phyloP scores from a whole-genome alignment of 2,888 invertebrate species.

The Chorisops tibialis region DNA sequence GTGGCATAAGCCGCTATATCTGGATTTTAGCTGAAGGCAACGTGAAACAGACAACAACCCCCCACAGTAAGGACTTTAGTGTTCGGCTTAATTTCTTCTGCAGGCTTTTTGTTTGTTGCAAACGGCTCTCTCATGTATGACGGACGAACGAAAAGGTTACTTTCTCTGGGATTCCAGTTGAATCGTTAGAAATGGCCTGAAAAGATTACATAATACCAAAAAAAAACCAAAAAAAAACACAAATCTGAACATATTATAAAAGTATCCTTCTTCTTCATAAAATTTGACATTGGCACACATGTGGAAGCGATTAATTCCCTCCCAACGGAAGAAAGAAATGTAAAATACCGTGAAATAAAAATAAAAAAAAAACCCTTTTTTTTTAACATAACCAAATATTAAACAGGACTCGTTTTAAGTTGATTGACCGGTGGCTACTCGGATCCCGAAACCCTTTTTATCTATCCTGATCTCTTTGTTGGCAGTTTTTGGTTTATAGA shows the following conservation, averaged over 20 bases:
- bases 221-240: neutral
- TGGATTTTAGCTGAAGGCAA: too few relatives aligned
- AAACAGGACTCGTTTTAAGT: constrained; percentile 18
- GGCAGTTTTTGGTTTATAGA: constrained; percentile 8
- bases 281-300: constrained; percentile 26
- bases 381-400: neutral
- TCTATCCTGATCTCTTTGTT: constrained; percentile 4
- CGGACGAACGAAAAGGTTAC: too few relatives aligned
- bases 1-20: neutral
- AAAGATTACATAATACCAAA: constrained; percentile 6
- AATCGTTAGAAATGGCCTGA: constrained; percentile 1
- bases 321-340: neutral
- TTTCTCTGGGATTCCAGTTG: neutral
- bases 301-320: constrained; percentile 27
- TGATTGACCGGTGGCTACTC: constrained; percentile 19
- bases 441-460: neutral
- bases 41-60: too few relatives aligned
- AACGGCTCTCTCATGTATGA: too few relatives aligned
- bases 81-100: too few relatives aligned
- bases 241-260: constrained; percentile 2
- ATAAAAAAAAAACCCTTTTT: neutral
- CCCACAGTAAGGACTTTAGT: too few relatives aligned
- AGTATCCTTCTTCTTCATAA: constrained; percentile 7
- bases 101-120: too few relatives aligned
- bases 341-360: neutral